Evolutionary conservation across 2,797 vertebrate genomes (phyloP), one percentile per base, ranked within the genome.

Genomic region (Chanos chanos): DNA sequence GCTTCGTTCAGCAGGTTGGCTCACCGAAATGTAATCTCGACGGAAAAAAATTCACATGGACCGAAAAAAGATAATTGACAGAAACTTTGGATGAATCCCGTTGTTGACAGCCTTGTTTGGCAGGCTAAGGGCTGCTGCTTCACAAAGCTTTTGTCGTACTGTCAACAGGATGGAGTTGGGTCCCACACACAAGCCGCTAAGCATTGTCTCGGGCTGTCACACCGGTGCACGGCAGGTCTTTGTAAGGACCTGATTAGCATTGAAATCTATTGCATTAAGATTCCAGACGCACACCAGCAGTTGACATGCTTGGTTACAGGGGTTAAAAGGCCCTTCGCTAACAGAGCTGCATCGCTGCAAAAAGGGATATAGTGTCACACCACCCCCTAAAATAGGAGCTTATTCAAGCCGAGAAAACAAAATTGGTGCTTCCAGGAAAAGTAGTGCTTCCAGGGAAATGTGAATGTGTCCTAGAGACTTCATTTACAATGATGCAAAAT

Each of bases 231-330:
- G 56, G 16, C 61, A 30, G 73, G 62, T 72, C 78, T 85, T 85
- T 87, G 79, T 78, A 77, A 66, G 52, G 12, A 48, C 57, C 66
- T 79, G 72, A 84, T 86, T 85, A 82, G 81, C 85, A 83, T 84
- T 80, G 76, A 76, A 66, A 74, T 81, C 78, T 69, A 41, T 66
- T 70, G 63, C 64, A 85, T 87, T 88, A 82, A 79, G 79, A 88
- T 89, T 88, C 85, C 45, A 65, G 58, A 52, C 86, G 83, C 75
- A 64, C 47, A 65, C 49, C 59, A 63, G 68, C 43, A 22, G 76
- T 73, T 76, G 78, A 82, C 76, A 31, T 56, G 73, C 80, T 77
- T 78, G 65, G 76, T 77, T 75, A 69, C 63, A 77, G 52, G 79
- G 83, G 85, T 85, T 77, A 87, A 85, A 85, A 79, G 80, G 75